Evolutionary conservation across 2,113 vertebrate genomes (phyloP).

Genomic region (Pycnonotus jocosus): DNA sequence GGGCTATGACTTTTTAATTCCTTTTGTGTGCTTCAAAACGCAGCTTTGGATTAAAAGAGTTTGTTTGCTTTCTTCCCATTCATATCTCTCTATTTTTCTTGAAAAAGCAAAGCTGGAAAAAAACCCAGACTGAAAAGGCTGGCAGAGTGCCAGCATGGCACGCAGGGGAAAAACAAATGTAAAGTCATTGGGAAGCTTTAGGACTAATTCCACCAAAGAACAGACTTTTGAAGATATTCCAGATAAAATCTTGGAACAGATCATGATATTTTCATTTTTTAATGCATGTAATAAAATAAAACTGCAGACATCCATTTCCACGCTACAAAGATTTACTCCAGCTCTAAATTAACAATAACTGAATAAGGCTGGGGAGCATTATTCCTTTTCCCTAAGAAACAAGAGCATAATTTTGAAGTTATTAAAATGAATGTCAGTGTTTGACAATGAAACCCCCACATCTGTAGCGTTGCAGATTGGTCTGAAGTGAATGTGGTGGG

Average conservation of each 20-base stretch:
- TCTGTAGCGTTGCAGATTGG: not conserved
- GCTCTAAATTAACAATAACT: slow-evolving; percentile 23
- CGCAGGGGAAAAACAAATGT: not conserved
- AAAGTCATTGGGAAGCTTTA: slow-evolving; percentile 15
- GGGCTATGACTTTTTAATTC: not conserved
- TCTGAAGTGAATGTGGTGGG: not conserved
- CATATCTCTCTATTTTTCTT: not conserved
- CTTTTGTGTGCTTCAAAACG: not conserved
- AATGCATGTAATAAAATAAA: slow-evolving; percentile 22
- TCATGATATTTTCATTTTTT: slow-evolving; percentile 33
- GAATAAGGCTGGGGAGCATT: not conserved
- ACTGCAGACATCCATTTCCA: not conserved
- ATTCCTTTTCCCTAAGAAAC: slow-evolving; percentile 7
- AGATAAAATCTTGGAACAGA: slow-evolving; percentile 40
- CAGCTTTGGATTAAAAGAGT: not conserved
- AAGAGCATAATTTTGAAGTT: not conserved
- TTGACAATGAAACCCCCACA: not conserved
- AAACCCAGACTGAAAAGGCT: not conserved
- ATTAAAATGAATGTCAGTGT: not conserved
- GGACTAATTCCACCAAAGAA: slow-evolving; percentile 18
- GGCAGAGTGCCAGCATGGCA: not conserved
- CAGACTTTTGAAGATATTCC: slow-evolving; percentile 48
- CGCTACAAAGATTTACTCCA: not conserved
- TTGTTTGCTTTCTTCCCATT: not conserved
- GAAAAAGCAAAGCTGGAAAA: not conserved